Evolutionary conservation across 1,140 invertebrate species (phyloP).

Genomic region (Sycophaga agraensis): DNA sequence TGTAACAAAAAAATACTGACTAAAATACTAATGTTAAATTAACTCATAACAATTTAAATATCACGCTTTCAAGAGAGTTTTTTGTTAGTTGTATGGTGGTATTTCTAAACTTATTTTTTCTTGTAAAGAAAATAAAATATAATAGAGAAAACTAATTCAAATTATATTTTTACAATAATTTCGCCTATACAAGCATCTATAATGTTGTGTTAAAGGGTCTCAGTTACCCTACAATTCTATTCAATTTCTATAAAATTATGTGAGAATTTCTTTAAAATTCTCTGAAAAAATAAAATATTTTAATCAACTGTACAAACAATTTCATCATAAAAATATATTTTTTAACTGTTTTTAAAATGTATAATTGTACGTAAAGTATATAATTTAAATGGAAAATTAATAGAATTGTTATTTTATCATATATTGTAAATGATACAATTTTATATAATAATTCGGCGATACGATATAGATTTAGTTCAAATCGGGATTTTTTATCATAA

Average conservation of each 20-base stretch:
- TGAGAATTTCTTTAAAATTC: conserved; percentile 14
- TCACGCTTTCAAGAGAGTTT: background rate
- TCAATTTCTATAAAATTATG: background rate
- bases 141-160: conserved; percentile 9
- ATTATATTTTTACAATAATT: conserved; percentile 9
- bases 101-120: background rate
- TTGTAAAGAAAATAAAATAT: background rate
- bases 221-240: background rate
- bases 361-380: no score
- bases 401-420: no score
- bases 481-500: no score
- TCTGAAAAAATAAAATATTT: background rate
- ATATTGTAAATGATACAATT: no score
- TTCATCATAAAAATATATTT: conserved; percentile 9
- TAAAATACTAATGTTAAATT: no score
- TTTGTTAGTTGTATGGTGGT: background rate
- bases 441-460: no score
- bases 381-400: no score
- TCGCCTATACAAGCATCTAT: background rate
- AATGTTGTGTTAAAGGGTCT: conserved; percentile 4
- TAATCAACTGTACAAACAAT: conserved; percentile 9
- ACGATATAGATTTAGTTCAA: no score
- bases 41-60: background rate
- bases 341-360: conserved; percentile 14
- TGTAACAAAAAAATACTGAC: background rate